These are phyloP conservation scores for Microcebus ravelobensis DNA, from an alignment of 2,113 vertebrate species.

Conservation along the genomic window DNA sequence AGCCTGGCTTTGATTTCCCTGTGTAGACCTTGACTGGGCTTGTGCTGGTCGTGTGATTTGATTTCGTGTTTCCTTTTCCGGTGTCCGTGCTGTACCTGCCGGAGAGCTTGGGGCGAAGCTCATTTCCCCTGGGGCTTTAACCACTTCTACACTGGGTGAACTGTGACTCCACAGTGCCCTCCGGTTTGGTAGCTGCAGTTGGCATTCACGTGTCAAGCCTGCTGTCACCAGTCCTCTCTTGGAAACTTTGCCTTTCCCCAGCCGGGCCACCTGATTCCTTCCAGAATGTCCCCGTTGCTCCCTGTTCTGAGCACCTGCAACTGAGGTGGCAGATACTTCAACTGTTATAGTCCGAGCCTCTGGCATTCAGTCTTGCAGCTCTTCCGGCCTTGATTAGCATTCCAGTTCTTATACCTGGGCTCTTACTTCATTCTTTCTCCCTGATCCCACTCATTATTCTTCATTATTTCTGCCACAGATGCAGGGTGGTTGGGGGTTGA, in stretches of 20 bases:
- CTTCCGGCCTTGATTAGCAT: background rate
- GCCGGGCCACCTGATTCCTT: background rate
- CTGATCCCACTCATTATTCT: background rate
- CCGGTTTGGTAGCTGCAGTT: background rate
- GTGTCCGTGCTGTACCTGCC: background rate
- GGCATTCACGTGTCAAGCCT: background rate
- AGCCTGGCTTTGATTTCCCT: background rate
- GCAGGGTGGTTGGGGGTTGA: background rate
- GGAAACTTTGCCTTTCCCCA: background rate
- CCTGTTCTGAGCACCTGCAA: background rate
- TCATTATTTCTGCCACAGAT: background rate
- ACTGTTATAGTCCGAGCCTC: background rate
- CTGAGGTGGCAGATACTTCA: background rate
- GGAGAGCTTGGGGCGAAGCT: background rate
- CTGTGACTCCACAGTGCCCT: background rate
- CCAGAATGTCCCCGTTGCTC: background rate
- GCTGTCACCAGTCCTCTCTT: background rate
- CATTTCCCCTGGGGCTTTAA: background rate
- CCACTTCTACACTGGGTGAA: too few relatives aligned
- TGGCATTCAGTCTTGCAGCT: background rate
- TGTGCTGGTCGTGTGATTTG: background rate
- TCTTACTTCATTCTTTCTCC: background rate
- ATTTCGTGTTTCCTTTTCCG: background rate
- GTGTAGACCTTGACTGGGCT: background rate
- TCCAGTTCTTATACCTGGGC: background rate